A percentile compares a stretch with the other conserved stretches of the same genome.
These are phyloP conservation scores for Taurulus bubalis DNA, from an alignment of 2,113 vertebrate species.

Conservation along the genomic window DNA sequence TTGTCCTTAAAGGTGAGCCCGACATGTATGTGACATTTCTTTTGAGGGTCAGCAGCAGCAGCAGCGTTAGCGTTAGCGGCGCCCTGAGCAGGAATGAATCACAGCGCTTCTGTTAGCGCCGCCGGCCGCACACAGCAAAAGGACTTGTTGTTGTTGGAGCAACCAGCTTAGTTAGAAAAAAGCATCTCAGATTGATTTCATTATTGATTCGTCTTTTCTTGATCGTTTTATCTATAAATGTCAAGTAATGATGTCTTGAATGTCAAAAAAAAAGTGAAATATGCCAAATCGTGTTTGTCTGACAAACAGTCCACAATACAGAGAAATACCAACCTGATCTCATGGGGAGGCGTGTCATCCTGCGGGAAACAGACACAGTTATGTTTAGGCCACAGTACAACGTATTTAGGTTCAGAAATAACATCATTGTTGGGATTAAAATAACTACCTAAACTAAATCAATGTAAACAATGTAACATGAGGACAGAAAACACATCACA, in stretches of 20 bases:
- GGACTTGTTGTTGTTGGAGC: not conserved
- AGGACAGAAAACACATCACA: no score
- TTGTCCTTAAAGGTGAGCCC: conserved; percentile 55
- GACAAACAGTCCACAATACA: not conserved
- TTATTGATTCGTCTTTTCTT: not conserved
- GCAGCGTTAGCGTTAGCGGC: not conserved
- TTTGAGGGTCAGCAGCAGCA: conserved; percentile 3
- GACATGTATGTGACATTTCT: conserved; percentile 49
- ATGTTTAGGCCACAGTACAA: no score
- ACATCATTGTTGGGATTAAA: no score
- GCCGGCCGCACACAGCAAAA: not conserved
- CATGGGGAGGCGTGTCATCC: no score
- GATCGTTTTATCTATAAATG: not conserved
- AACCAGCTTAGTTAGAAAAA: not conserved
- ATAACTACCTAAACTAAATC: no score
- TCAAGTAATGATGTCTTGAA: not conserved
- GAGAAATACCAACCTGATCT: not conserved
- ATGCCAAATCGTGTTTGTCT: not conserved
- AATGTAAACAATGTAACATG: no score
- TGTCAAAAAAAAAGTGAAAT: not conserved
- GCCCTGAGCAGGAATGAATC: not conserved
- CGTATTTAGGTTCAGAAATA: no score
- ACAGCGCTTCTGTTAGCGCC: not conserved
- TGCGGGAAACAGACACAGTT: no score
- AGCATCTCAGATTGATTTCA: not conserved